Conservation (phyloP, 2,113 vertebrate genomes). For the Tamias sibiricus region DNA sequence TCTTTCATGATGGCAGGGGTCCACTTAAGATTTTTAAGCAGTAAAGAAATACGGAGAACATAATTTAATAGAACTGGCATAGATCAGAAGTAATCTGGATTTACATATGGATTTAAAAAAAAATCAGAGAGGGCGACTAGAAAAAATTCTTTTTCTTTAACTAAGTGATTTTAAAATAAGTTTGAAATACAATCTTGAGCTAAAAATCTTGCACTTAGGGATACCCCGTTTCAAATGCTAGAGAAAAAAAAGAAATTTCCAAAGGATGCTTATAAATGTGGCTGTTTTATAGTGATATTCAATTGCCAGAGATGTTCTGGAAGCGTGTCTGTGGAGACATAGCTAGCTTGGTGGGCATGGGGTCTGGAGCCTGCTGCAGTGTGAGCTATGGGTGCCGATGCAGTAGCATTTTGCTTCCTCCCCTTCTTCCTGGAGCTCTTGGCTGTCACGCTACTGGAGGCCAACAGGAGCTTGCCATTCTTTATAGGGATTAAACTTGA, state of each 20-base stretch:
- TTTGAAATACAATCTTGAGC: constrained; percentile 84
- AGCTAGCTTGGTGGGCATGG: constrained; percentile 90
- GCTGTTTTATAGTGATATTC: constrained; percentile 74
- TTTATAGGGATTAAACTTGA: constrained; percentile 91
- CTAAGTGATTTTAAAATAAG: constrained; percentile 78
- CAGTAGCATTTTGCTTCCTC: constrained; percentile 91
- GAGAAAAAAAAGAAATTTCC: constrained; percentile 63
- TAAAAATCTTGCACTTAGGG: constrained; percentile 69
- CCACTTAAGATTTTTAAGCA: constrained; percentile 84
- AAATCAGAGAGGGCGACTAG: constrained; percentile 65
- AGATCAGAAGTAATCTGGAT: constrained; percentile 76
- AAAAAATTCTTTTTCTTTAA: constrained; percentile 79
- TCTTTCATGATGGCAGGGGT: constrained; percentile 75
- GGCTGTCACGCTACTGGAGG: constrained; percentile 92
- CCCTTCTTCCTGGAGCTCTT: constrained; percentile 92
- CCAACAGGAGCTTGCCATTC: constrained; percentile 92
- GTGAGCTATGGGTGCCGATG: constrained; percentile 87
- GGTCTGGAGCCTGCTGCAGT: constrained; percentile 85
- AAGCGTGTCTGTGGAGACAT: constrained; percentile 68
- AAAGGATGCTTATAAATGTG: constrained; percentile 61
- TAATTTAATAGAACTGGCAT: constrained; percentile 76
- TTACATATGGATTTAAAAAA: constrained; percentile 10
- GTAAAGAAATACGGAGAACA: constrained; percentile 84
- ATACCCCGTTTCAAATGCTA: constrained; percentile 78
- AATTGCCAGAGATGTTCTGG: constrained; percentile 77